Evolutionary conservation across 2,113 vertebrate species (phyloP).

Genomic region (Peromyscus polionotus): DNA sequence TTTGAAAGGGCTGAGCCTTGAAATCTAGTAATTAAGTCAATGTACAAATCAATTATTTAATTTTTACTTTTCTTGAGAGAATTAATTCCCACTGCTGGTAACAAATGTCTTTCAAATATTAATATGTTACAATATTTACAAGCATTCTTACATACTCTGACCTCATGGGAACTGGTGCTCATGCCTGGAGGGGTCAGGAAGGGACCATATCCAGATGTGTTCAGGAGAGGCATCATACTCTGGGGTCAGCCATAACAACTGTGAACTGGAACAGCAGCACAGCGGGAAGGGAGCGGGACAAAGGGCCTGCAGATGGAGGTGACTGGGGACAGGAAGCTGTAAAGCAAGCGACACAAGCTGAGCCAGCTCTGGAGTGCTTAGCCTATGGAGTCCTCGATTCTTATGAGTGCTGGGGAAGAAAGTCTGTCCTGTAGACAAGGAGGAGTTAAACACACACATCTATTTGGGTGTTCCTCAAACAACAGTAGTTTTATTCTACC

Average conservation of each 20-base stretch:
- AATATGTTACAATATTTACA: conserved; percentile 91
- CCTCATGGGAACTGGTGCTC: background rate
- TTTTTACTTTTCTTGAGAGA: conserved; percentile 79
- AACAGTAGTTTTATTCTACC: background rate
- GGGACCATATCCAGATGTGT: background rate
- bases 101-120: conserved; percentile 83
- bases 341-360: background rate
- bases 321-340: background rate
- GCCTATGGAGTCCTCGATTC: conserved; percentile 35
- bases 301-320: background rate
- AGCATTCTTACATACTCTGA: conserved; percentile 67
- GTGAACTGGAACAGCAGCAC: background rate
- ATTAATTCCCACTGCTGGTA: conserved; percentile 72
- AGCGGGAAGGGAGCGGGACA: background rate
- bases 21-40: conserved; percentile 79
- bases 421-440: background rate
- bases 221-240: background rate
- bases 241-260: background rate
- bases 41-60: conserved; percentile 81
- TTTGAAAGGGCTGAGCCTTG: conserved; percentile 71
- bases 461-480: conserved; percentile 83
- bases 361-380: background rate
- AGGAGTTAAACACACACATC: conserved; percentile 28
- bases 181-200: background rate
- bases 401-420: background rate